Conservation (phyloP, 2,797 vertebrate genomes). For the Syndactyla subalaris region DNA sequence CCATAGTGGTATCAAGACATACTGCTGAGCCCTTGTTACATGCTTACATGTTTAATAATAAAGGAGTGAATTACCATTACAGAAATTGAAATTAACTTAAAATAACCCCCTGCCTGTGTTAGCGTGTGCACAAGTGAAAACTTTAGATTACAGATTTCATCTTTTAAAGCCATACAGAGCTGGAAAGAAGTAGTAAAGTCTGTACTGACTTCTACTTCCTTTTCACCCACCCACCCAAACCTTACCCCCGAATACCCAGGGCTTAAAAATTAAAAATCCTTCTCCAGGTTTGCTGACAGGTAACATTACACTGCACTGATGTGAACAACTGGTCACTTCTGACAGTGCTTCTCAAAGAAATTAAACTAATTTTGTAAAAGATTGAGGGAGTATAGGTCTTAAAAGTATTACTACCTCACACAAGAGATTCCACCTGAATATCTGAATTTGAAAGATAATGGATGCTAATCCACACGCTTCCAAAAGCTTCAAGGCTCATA, state of each 20-base stretch:
- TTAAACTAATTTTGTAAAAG: not conserved
- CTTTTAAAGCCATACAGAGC: not conserved
- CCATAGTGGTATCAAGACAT: not conserved
- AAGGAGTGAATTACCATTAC: not conserved
- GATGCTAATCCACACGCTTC: not conserved
- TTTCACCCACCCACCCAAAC: not conserved
- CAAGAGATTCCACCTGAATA: not conserved
- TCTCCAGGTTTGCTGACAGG: not conserved
- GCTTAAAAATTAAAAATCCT: not conserved
- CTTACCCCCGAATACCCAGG: fast-evolving
- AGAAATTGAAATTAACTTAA: not conserved
- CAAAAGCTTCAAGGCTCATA: not conserved
- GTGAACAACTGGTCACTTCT: not conserved
- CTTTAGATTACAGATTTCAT: not conserved
- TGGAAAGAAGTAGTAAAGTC: not conserved
- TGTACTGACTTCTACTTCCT: not conserved
- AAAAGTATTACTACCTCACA: not conserved
- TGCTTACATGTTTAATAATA: not conserved
- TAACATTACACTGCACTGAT: not conserved
- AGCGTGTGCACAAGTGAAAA: fast-evolving
- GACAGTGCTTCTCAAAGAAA: not conserved
- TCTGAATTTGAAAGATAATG: not conserved
- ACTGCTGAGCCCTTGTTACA: not conserved
- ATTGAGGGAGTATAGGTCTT: not conserved
- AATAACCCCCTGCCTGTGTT: fast-evolving